These are phyloP conservation scores for Aethina tumida DNA, from an alignment of 1,140 invertebrate species.

Conservation along the genomic window DNA sequence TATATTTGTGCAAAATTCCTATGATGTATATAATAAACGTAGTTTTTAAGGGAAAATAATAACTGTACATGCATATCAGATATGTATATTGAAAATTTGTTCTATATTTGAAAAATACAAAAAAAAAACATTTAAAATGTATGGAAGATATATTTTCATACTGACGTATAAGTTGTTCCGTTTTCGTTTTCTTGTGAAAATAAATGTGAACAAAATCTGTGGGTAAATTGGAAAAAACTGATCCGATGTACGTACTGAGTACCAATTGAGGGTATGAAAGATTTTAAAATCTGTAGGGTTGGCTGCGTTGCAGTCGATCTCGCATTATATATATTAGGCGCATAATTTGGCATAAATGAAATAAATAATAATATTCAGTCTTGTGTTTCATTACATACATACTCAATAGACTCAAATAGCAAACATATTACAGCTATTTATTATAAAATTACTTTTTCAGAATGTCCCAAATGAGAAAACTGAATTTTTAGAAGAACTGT, in stretches of 20 bases:
- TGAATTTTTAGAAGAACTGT: no score
- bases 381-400: constrained; percentile 1
- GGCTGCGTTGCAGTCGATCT: constrained; percentile 29
- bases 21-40: constrained; percentile 3
- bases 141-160: constrained; percentile 1
- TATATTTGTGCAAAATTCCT: no score
- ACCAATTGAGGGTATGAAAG: constrained; percentile 30
- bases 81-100: neutral
- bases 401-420: no score
- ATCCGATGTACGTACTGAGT: constrained; percentile 36
- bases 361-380: constrained; percentile 26
- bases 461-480: no score
- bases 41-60: constrained; percentile 3
- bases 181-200: constrained; percentile 8
- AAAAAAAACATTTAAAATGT: constrained; percentile 1
- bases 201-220: constrained; percentile 20
- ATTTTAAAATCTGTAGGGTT: constrained; percentile 29
- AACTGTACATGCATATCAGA: neutral
- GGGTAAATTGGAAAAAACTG: constrained; percentile 30
- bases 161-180: neutral
- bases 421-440: no score
- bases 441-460: no score
- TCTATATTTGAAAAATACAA: neutral
- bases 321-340: constrained; percentile 37
- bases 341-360: constrained; percentile 39